Evolutionary conservation across 2,797 vertebrate genomes (phyloP), one percentile per base, ranked within the genome.

Genomic region (Phyllotis vaccarum): DNA sequence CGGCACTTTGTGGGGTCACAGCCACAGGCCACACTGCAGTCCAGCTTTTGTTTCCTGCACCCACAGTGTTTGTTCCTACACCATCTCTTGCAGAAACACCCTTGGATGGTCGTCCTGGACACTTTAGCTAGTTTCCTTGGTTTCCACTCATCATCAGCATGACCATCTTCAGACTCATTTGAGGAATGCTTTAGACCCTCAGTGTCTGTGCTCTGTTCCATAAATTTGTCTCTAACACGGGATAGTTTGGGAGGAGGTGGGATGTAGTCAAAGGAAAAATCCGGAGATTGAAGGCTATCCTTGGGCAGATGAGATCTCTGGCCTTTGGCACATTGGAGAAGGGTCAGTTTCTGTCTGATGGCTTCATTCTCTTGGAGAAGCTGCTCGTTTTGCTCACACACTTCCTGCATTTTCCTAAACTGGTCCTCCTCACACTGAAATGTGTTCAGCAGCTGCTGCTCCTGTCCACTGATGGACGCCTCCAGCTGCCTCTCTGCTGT

Each of bases 251-350:
- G 99, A 99, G 99, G 99, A 74, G 99, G 99, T 91, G 99, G 99
- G 96, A 99, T 2, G 8, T 99, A 99, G 40, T 99, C 99, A 79
- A 99, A 99, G 0, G 99, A 99, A 94, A 99, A 99, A 5, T 99
- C 98, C 0, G 96, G 97, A 52, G 97, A 98, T 1, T 95, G 91
- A 0, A 92, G 46, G 0, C 29, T 0, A 0, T 90, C 37, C 19
- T 97, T 97, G 43, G 91, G 60, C 54, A 98, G 19, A 40, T 60
- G 78, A 92, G 98, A n/a, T 98, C 99, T 99, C 97, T 99, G 99
- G 17, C 95, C 98, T 58, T 98, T 99, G 93, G 98, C 98, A 89
- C 99, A 95, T 86, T 99, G 99, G 60, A 99, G 97, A 46, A 99
- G 97, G 22, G 98, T 98, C 66, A 99, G 92, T 98, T 99, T 99